Evolutionary conservation across 92 coral and sea anemone species (phyloP), one percentile per base, ranked within the genome.

Genomic region (Porites evermanni): DNA sequence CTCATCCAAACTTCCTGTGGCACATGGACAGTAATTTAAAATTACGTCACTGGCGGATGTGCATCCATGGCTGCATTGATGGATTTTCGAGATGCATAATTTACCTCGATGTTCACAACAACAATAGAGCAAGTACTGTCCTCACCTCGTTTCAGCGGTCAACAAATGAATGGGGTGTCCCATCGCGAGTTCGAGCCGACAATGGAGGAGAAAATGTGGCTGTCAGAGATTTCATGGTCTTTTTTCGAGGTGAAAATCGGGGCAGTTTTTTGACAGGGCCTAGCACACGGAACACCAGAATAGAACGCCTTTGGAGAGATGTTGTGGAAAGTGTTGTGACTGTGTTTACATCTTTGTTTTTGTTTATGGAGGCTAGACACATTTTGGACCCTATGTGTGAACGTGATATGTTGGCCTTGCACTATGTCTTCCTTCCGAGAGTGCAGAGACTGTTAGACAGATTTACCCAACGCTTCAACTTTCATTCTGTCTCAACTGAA

Each of bases 271-370:
- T 90, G 12, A 75, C 81, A 14, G 94, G 94, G 7, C 82, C 82
- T 7, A 91, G 92, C 70, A 89, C 82, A 6, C 21, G 91, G 2
- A 91, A 88, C 83, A 84, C 90, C 0, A 58, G 91, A 19, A 94
- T 91, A 6, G 92, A 86, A 70, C 65, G 90, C 19, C 88, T 93
- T 0, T 94, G 94, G 93, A 47, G 94, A 47, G 93, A 94, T 76
- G 91, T 87, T 47, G 81, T 75, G 5, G 87, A 75, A 69, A 47
- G 95, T 47, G 91, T 89, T 32, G 75, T 89, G 1, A 7, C 78
- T 16, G 13, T 89, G 14, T 92, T 59, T 50, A 61, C 63, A 2
- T 67, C 74, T 9, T 59, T 82, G 20, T 92, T 89, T 79, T 50
- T 67, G 18, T 70, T 64, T 80, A 44, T 87, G 70, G 90, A 91